These are phyloP conservation scores for Hylaea fasciaria DNA, from an alignment of 2,888 invertebrate species.

Conservation along the genomic window DNA sequence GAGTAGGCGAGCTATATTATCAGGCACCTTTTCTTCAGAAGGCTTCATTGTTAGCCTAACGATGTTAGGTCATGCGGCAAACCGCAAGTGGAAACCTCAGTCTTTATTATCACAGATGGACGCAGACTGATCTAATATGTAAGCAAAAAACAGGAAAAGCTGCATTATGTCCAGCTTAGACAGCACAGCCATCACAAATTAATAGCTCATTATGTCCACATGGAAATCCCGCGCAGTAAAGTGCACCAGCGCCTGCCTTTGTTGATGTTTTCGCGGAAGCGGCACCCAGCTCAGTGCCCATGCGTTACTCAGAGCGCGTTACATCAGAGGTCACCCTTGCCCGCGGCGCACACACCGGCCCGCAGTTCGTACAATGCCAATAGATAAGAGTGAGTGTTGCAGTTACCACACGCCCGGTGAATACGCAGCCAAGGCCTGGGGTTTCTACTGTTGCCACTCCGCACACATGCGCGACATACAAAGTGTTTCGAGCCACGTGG, in stretches of 20 bases:
- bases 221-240: slow-evolving; percentile 19
- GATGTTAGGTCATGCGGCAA: too few relatives aligned
- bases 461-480: not conserved
- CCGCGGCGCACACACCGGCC: not conserved
- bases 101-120: too few relatives aligned
- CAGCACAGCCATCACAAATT: too few relatives aligned
- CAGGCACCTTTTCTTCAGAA: too few relatives aligned
- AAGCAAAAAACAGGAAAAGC: too few relatives aligned
- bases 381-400: not conserved
- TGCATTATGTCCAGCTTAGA: too few relatives aligned
- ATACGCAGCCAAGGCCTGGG: slow-evolving; percentile 19
- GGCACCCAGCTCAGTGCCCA: not conserved
- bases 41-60: too few relatives aligned
- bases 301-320: not conserved
- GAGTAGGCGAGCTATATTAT: too few relatives aligned
- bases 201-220: not conserved
- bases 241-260: not conserved
- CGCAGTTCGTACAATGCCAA: not conserved
- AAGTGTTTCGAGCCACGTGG: slow-evolving; percentile 13
- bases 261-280: slow-evolving; percentile 5
- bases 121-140: too few relatives aligned
- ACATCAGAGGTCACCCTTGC: slow-evolving; percentile 2
- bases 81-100: too few relatives aligned
- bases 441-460: slow-evolving; percentile 18
- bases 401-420: slow-evolving; percentile 12